Evolutionary conservation across 2,797 vertebrate genomes (phyloP), one percentile per base, ranked within the genome.

Genomic region (Sebastes ruberrimus): DNA sequence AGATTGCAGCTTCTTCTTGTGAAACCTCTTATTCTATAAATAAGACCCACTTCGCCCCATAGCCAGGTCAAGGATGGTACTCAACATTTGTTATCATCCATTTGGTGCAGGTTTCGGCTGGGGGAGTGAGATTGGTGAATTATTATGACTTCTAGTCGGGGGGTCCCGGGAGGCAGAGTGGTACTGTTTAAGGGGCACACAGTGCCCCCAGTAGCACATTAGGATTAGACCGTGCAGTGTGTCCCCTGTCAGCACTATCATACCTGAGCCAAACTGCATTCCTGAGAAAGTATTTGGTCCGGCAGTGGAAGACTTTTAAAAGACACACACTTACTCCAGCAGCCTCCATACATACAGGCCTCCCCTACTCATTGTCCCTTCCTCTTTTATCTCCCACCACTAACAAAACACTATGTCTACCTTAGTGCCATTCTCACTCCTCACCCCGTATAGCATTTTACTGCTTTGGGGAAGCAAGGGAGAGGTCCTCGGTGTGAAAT

Each of bases 401-500:
- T 86, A 91, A 94, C 89, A 93, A 91, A 93, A 91, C 81, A 81
- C 81, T 61, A 64, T 79, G 79, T 85, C 88, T 81, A 60, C 88
- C 72, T 86, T 11, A 57, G 86, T 90, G 83, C 82, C 88, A 87
- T 90, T 90, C 86, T 88, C 82, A 83, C 83, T 88, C 84, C 89
- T 88, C 88, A 87, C 85, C 83, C 89, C 65, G 76, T 92, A 84
- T 71, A 88, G 86, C 74, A 80, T 93, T 92, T 93, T 90, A 93
- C 83, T 84, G 92, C 90, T 94, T 82, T 88, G 72, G 80, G 89
- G 86, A 89, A 84, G 82, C 87, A 82, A 82, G 56, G 73, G 83
- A 92, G 86, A 87, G 84, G 78, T 81, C 93, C 92, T 93, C 89
- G 65, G 91, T 88, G 91, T 84, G 89, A 93, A 95, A 95, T 94